These are phyloP conservation scores for Megalops atlanticus DNA, from an alignment of 2,113 vertebrate species.

Conservation along the genomic window DNA sequence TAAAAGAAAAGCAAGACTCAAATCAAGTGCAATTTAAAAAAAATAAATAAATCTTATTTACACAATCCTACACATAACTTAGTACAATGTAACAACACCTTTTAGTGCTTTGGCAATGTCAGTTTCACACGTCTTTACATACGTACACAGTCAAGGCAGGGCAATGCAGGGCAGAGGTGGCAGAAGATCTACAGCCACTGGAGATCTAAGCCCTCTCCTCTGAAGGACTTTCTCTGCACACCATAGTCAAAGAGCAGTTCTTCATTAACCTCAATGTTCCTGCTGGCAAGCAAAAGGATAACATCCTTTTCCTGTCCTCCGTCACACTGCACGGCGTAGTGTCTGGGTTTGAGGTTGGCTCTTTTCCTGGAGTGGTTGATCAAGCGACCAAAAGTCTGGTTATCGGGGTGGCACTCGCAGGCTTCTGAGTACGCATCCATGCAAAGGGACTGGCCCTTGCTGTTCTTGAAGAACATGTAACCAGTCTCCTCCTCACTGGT, in stretches of 20 bases:
- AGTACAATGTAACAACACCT: no score
- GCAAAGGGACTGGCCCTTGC: neutral
- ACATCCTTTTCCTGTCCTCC: constrained; percentile 6
- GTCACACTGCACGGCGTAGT: neutral
- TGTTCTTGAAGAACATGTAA: constrained; percentile 14
- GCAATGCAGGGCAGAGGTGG: no score
- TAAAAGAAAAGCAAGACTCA: no score
- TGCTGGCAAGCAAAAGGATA: neutral
- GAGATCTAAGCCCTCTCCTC: constrained; percentile 26
- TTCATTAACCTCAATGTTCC: neutral
- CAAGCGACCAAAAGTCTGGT: neutral
- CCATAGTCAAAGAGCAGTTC: constrained; percentile 28
- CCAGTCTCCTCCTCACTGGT: neutral
- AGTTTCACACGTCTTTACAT: no score
- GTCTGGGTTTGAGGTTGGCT: neutral
- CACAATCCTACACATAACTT: no score
- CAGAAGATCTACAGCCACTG: constrained; percentile 1
- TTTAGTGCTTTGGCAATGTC: no score
- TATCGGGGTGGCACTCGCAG: constrained; percentile 16
- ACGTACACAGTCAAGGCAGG: no score
- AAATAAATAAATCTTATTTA: no score
- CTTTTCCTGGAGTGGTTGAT: constrained; percentile 15
- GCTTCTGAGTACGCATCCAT: neutral
- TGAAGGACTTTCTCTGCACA: constrained; percentile 12
- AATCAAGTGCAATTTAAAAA: no score